Percentiles rank a stretch among this genome's conserved stretches.
phyloP scores from a whole-genome alignment of 2,797 vertebrate species.

The Macrochelys suwanniensis region DNA sequence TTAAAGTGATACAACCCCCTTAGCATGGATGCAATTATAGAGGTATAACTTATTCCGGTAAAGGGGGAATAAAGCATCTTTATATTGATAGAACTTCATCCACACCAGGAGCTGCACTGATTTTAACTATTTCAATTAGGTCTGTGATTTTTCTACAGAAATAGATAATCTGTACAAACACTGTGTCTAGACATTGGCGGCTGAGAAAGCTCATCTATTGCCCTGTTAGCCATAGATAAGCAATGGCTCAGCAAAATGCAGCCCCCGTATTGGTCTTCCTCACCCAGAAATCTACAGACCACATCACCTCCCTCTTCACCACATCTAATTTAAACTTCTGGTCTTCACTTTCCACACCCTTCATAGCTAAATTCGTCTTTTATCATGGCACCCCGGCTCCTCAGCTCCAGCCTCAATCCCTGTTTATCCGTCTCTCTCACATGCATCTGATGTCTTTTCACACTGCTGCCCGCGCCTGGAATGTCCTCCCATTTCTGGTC shows the following conservation, averaged over 20 bases:
- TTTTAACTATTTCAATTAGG: not conserved
- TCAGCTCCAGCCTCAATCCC: not conserved
- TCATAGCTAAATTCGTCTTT: not conserved
- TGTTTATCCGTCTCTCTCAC: not conserved
- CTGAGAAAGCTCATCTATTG: not conserved
- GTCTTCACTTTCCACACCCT: not conserved
- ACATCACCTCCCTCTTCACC: not conserved
- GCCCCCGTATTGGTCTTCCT: fast-evolving
- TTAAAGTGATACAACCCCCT: too few species aligned
- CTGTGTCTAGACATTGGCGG: not conserved
- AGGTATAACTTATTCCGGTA: not conserved
- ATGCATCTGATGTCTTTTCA: not conserved
- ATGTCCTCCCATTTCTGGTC: not conserved
- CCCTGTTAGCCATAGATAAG: not conserved
- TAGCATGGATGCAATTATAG: not conserved
- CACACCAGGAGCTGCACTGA: not conserved
- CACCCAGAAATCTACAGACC: not conserved
- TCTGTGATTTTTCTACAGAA: not conserved
- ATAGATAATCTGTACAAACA: not conserved
- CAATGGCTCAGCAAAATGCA: not conserved
- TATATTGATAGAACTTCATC: not conserved
- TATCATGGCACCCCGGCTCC: not conserved
- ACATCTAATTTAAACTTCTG: not conserved
- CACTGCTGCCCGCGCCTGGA: not conserved
- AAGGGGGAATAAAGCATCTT: fast-evolving